Evolutionary conservation across 2,888 invertebrate species (phyloP), one percentile per base, ranked within the genome.

Genomic region (Drosophila kanekoi): DNA sequence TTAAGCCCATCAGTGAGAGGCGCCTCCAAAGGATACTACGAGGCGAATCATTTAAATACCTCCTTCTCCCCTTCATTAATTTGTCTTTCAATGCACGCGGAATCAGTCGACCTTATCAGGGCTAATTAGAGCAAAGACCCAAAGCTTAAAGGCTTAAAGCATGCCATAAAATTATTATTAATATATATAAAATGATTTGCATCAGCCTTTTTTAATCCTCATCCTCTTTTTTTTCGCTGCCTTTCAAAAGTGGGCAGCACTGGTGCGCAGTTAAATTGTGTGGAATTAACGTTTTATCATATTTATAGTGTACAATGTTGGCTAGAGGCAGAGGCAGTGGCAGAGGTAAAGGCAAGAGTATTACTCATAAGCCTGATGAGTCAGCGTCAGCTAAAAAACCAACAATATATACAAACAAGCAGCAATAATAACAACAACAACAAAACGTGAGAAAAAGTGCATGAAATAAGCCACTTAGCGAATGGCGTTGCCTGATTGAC

Each of bases 381-480:
- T 69, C 74, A 77, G 40, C 33, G 20, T 16, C 4, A 48, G 14
- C 11, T 16, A 18, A 14, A 47, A 49, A 40, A 41, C 23, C 40
- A 72, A 58, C 10, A 58, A 48, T 18, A 66, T n/a, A 40, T 3
- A 57, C 49, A 4, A 54, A 52, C 2, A 41, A 45, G n/a, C n/a
- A 38, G 38, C 38, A 4, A 23, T 4, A n/a, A 8, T 23, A 8
- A 23, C 1, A 37, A 53, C 5, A 54, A 43, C 8, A 58, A 73
- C 16, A 45, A 9, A 48, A 3, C 4, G 9, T 32, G 9, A 8
- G 1, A 43, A 47, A 28, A 16, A 61, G n/a, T 61, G 63, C 68
- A 72, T 37, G 16, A 37, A 61, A 78, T 78, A 78, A 77, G 65
- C 75, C 79, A 59, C 43, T 77, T 81, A 63, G 64, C 60, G n/a